These are phyloP conservation scores for Tauraco erythrolophus DNA, from an alignment of 2,113 vertebrate species.

Conservation along the genomic window DNA sequence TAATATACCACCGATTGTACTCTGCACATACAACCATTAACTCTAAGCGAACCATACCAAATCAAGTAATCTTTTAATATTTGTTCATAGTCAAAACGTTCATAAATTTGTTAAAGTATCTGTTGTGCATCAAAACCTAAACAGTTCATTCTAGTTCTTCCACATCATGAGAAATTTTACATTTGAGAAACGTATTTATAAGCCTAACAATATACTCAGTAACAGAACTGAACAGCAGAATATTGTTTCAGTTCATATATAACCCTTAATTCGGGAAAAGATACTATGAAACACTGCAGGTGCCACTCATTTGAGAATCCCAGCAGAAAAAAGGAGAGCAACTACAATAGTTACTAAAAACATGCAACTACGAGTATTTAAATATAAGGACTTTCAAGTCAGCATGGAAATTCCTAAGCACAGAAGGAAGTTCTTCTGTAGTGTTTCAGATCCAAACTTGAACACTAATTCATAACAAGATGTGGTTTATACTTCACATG, in stretches of 20 bases:
- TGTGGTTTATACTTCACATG: background rate
- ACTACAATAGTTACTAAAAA: background rate
- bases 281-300: background rate
- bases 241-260: background rate
- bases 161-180: background rate
- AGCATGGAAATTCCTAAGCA: background rate
- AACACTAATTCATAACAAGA: background rate
- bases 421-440: background rate
- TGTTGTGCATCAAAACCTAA: background rate
- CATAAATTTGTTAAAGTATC: background rate
- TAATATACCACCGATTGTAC: background rate
- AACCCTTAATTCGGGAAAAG: background rate
- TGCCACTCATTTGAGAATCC: background rate
- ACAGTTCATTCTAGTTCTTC: background rate
- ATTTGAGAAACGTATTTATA: background rate
- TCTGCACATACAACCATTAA: background rate
- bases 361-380: background rate
- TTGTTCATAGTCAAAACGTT: background rate
- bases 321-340: background rate
- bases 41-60: background rate
- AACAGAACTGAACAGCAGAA: background rate
- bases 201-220: background rate
- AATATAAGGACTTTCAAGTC: background rate
- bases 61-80: background rate
- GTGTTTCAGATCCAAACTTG: background rate